Conservation (phyloP, 1,140 invertebrate species). For the Drosophila simulans region DNA sequence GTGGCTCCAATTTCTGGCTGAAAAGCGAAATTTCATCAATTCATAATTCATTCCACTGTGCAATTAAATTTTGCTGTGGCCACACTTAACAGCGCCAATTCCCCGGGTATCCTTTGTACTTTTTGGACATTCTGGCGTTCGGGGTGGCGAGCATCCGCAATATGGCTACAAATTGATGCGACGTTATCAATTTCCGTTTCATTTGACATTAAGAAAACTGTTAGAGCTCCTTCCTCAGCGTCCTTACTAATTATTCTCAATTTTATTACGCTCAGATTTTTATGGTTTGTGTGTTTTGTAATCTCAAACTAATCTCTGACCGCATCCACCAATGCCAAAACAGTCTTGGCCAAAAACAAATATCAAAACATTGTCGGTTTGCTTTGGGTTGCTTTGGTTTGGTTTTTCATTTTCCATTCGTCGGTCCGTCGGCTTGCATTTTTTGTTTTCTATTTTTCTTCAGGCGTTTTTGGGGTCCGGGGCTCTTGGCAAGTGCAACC, state of each 20-base stretch:
- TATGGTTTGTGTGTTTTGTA: constrained; percentile 26
- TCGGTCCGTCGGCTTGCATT: not conserved
- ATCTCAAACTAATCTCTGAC: constrained; percentile 45
- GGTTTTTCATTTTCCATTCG: constrained; percentile 23
- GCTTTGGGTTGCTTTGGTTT: constrained; percentile 14
- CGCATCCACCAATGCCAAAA: constrained; percentile 30
- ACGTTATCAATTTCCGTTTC: constrained; percentile 72
- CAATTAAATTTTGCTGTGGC: constrained; percentile 64
- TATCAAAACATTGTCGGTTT: constrained; percentile 23
- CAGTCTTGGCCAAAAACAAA: constrained; percentile 21
- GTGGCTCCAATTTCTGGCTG: constrained; percentile 28
- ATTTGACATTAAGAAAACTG: constrained; percentile 69
- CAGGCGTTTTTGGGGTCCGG: constrained; percentile 19
- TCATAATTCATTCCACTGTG: constrained; percentile 42
- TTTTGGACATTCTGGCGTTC: not conserved
- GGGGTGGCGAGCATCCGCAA: constrained; percentile 5
- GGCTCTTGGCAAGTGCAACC: constrained; percentile 49
- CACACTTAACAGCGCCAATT: constrained; percentile 49
- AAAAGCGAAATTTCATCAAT: constrained; percentile 41
- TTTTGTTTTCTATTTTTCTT: constrained; percentile 26
- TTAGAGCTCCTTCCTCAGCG: constrained; percentile 11
- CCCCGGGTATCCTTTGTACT: constrained; percentile 4
- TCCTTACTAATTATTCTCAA: constrained; percentile 49
- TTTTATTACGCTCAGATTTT: constrained; percentile 45
- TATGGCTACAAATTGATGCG: constrained; percentile 59